A percentile compares a stretch with the other conserved stretches of the same genome.
These are phyloP conservation scores for Menura novaehollandiae DNA, from an alignment of 2,113 vertebrate species.

Conservation along the genomic window DNA sequence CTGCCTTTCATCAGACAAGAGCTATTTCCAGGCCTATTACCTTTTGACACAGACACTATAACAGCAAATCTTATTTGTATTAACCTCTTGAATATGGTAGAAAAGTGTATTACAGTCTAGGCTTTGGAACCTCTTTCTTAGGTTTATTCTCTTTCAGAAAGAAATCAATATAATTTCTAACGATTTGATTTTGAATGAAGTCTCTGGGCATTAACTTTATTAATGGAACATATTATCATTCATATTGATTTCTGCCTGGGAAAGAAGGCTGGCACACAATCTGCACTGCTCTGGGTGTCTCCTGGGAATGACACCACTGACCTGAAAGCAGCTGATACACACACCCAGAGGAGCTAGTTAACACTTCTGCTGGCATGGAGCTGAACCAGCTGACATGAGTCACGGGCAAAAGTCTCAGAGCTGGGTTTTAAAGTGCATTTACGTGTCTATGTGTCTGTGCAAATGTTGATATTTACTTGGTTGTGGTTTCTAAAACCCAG, in stretches of 20 bases:
- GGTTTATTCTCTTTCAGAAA: background rate
- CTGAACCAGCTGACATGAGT: background rate
- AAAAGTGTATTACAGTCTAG: background rate
- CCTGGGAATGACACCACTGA: background rate
- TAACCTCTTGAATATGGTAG: background rate
- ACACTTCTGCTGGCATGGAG: background rate
- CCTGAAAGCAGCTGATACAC: background rate
- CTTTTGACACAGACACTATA: background rate
- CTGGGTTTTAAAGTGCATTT: background rate
- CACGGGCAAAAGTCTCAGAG: background rate
- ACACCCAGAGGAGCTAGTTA: background rate
- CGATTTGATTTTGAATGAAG: background rate
- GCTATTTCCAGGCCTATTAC: background rate
- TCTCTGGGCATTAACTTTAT: background rate
- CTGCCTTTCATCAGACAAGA: background rate
- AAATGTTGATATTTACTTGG: background rate
- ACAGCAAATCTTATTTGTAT: background rate
- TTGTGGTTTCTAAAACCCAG: background rate
- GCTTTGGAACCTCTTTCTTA: background rate
- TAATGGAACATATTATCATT: background rate
- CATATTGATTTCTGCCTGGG: background rate
- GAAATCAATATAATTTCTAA: background rate
- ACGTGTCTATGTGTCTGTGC: background rate
- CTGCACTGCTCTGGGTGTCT: background rate
- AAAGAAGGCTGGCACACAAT: background rate